Evolutionary conservation across 2,888 invertebrate genomes (phyloP), one percentile per base, ranked within the genome.

Genomic region (Cephus sareptanus): DNA sequence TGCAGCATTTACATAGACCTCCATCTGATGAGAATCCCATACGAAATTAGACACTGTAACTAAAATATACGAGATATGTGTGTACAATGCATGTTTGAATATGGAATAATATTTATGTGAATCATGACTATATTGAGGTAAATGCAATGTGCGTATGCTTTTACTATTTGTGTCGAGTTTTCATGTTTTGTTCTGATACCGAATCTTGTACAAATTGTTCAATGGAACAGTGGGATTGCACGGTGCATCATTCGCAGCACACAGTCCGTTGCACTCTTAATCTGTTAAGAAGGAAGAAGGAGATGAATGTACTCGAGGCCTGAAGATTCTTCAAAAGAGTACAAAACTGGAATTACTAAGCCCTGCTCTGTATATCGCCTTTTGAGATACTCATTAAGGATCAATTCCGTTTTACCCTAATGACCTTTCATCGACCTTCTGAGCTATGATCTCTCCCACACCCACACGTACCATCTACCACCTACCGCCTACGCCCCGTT

Each of bases 151-250:
- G 78, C 75, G 80, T 81, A 83, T 78, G 85, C 86, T 84, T 87
- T 88, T 84, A 84, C 83, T 82, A 81, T 84, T 85, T 81, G 83
- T 82, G 80, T 85, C 84, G 81, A 79, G 82, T 85, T 85, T 78
- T 82, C 84, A 84, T 86, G 15, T 40, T 40, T 83, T 79, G 80
- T 81, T 81, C 84, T 85, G 86, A 86, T 82, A 81, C 87, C 81
- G 83, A 80, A 80, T 79, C 85, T 79, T 88, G 84, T 87, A 87
- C 83, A 86, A 87, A 87, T 83, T 79, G 83, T 85, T 82, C 81
- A 82, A 85, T 83, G n/a, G 77, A 73, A 76, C 75, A 69, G 82
- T 83, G 76, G 75, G 75, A 81, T 83, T 81, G 85, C 85, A 85
- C 81, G 85, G 80, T 81, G 77, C 80, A 82, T 76, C 40, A 15